Percentiles rank a stretch among this genome's conserved stretches.
phyloP scores from a whole-genome alignment of 2,113 vertebrate species.

The Plecotus auritus region DNA sequence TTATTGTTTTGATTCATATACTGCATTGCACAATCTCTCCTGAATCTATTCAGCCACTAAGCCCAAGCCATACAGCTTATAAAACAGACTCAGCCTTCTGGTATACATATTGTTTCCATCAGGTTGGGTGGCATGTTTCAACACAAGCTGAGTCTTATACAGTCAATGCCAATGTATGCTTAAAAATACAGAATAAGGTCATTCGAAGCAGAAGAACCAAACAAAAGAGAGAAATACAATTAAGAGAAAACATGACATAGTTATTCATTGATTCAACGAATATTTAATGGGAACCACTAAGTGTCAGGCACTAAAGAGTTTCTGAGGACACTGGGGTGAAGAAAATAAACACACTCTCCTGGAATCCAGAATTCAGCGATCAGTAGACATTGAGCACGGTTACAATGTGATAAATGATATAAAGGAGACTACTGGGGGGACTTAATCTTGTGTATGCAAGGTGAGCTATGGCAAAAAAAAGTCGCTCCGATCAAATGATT shows the following conservation, averaged over 20 bases:
- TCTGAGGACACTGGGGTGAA: not conserved
- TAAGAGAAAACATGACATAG: not conserved
- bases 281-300: not conserved
- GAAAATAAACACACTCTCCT: not conserved
- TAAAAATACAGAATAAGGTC: not conserved
- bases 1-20: not conserved
- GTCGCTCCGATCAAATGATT: not conserved
- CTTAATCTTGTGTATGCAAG: not conserved
- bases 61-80: not conserved
- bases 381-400: not conserved
- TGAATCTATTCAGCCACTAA: not conserved
- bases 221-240: not conserved
- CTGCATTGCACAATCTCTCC: not conserved
- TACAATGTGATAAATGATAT: not conserved
- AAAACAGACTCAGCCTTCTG: not conserved
- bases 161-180: not conserved
- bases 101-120: not conserved
- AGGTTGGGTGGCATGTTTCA: not conserved
- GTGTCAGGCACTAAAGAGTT: not conserved
- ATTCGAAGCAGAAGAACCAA: not conserved
- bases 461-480: not conserved
- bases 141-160: not conserved
- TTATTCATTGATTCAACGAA: not conserved
- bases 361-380: not conserved
- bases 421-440: not conserved